Evolutionary conservation across 2,797 vertebrate genomes (phyloP), one percentile per base, ranked within the genome.

Genomic region (Lophotriccus pileatus): DNA sequence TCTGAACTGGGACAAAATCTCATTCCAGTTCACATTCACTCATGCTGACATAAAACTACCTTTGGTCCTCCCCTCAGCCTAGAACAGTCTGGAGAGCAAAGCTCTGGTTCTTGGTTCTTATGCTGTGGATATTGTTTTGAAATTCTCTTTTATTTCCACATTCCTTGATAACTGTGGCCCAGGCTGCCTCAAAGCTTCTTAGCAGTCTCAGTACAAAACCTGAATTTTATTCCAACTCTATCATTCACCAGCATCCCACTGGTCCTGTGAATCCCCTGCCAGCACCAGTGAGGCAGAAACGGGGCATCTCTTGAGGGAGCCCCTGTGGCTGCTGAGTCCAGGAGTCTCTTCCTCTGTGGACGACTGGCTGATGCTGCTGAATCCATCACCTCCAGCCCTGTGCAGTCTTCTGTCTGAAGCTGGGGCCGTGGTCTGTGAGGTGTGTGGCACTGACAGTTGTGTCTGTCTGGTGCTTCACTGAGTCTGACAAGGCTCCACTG

Each of bases 51-150:
- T 18, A 19, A 86, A 69, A 12, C 24, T n/a, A 13, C 14, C 11
- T 82, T 19, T 72, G 36, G 13, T 28, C 13, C n/a, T 15, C 39
- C 24, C n/a, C 68, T 75, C n/a, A 32, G 20, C 14, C 69, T 59
- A 21, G 24, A 92, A 25, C 34, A 8, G 8, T 5, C 21, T 70
- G 46, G 39, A 62, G 44, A 56, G 10, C 28, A 59, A 47, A 80
- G 39, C 21, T 11, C 21, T 14, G 3, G 1, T 27, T 55, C 41
- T 78, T 9, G 0, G 25, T 53, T 77, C 36, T 43, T 77, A n/a
- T 0, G 0, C 22, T 67, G 34, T 37, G 22, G 5, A 50, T 0
- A 1, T 6, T 4, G 15, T 73, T 87, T 41, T 59, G 18, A 87
- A 83, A 43, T 76, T 36, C 9, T 76, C 1, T 37, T 83, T 83